These are phyloP conservation scores for Neomonachus schauinslandi DNA, from an alignment of 2,113 vertebrate species.

Conservation along the genomic window DNA sequence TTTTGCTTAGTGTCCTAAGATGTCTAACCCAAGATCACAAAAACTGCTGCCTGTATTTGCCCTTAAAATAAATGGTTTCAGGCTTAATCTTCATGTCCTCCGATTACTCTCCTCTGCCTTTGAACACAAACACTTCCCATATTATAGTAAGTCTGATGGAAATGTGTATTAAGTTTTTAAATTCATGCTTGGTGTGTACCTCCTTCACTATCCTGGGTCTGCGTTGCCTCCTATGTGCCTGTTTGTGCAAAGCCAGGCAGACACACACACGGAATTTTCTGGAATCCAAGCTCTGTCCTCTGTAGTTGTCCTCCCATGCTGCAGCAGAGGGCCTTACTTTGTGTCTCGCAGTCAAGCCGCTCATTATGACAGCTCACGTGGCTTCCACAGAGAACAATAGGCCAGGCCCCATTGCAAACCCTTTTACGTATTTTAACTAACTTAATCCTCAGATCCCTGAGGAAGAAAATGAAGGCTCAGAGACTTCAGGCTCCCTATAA, in stretches of 20 bases:
- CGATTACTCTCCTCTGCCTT: not conserved
- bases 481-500: not conserved
- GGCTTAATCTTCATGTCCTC: not conserved
- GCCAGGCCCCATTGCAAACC: not conserved
- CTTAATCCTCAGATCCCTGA: not conserved
- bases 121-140: not conserved
- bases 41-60: not conserved
- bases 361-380: not conserved
- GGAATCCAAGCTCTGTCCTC: not conserved
- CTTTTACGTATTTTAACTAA: not conserved
- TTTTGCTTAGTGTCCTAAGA: not conserved
- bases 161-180: not conserved
- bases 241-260: not conserved
- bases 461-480: not conserved
- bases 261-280: not conserved
- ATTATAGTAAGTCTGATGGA: not conserved
- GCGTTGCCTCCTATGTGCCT: not conserved
- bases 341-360: not conserved
- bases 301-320: not conserved
- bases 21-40: not conserved
- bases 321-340: not conserved
- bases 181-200: no score
- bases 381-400: not conserved
- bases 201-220: not conserved
- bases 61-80: not conserved